phyloP scores from a whole-genome alignment of 92 coral and sea anemone genomes.

The Siderastrea radians region DNA sequence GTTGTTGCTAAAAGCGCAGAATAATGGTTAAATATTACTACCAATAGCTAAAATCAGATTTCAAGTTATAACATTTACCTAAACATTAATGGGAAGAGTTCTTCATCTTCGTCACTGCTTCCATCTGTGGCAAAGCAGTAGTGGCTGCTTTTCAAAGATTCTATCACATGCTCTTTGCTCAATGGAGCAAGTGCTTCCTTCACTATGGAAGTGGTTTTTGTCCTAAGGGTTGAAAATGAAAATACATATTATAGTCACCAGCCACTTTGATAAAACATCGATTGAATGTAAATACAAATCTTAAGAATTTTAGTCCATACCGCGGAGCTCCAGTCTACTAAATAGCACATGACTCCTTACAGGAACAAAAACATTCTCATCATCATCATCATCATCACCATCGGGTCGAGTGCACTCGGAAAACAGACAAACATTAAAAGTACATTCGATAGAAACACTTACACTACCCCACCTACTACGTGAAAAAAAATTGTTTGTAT shows the following conservation, averaged over 20 bases:
- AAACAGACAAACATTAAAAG: conserved; percentile 31
- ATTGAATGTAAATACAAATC: conserved; percentile 15
- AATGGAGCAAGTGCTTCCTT: conserved; percentile 55
- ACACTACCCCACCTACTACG: conserved; percentile 3
- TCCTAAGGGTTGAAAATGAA: conserved; percentile 32
- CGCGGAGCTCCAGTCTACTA: too few relatives aligned
- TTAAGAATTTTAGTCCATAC: conserved; percentile 28
- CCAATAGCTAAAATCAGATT: too few relatives aligned
- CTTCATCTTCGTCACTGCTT: conserved; percentile 52
- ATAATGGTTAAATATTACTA: too few relatives aligned
- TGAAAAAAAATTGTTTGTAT: neutral
- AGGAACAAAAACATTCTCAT: too few relatives aligned
- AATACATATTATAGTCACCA: conserved; percentile 28
- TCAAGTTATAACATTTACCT: conserved; percentile 36
- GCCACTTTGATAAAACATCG: conserved; percentile 44
- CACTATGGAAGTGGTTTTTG: conserved; percentile 30
- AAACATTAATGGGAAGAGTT: conserved; percentile 38
- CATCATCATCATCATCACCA: too few relatives aligned
- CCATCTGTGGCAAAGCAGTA: conserved; percentile 40
- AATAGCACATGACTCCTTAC: too few relatives aligned
- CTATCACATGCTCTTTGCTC: conserved; percentile 42
- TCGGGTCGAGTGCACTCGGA: too few relatives aligned
- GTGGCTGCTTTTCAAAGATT: conserved; percentile 26
- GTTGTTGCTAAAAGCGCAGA: conserved; percentile 29
- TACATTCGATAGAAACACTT: conserved; percentile 31